Evolutionary conservation across 2,888 invertebrate species (phyloP), one percentile per base, ranked within the genome.

Genomic region (Ochropleura leucogaster): DNA sequence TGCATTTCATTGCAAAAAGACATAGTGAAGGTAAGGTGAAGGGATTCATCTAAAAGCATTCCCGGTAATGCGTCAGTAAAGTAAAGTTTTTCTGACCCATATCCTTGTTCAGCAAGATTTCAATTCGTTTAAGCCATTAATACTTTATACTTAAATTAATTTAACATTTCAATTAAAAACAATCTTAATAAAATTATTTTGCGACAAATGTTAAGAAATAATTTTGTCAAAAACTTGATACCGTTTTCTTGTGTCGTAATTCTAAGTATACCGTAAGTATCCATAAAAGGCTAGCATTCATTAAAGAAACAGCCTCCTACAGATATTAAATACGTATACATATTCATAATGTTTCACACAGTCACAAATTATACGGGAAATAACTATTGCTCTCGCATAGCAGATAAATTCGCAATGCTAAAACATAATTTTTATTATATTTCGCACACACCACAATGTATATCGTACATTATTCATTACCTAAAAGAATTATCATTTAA

Each of bases 351-450:
- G 67, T 72, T 74, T 65, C 57, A 83, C 65, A 79, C 55, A 80
- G 67, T 70, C 74, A 79, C 79, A 80, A 80, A 79, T 77, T 72
- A 77, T 69, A 70, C 30, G 67, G 64, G 20, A 80, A 63, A 63
- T 20, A 62, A 72, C 65, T 65, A 46, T 66, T 67, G 68, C 84
- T 82, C 78, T 89, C 89, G 90, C 90, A 79, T 71, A 60, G 87
- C 88, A 77, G 70, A 78, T 86, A 82, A 81, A 46, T 80, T 90
- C 89, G 90, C 90, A 84, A 74, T 63, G 89, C 85, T 75, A 71
- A 71, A 78, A 74, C 64, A 80, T 73, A 72, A 55, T 72, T 73
- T 80, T 77, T 74, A 82, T 72, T 76, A 76, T 79, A 79, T 81
- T 84, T 83, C 86, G 86, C 87, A 80, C 46, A 83, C 80, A 88